A percentile compares a stretch with the other conserved stretches of the same genome.
phyloP scores from a whole-genome alignment of 2,113 vertebrate species.

The Python bivittatus region DNA sequence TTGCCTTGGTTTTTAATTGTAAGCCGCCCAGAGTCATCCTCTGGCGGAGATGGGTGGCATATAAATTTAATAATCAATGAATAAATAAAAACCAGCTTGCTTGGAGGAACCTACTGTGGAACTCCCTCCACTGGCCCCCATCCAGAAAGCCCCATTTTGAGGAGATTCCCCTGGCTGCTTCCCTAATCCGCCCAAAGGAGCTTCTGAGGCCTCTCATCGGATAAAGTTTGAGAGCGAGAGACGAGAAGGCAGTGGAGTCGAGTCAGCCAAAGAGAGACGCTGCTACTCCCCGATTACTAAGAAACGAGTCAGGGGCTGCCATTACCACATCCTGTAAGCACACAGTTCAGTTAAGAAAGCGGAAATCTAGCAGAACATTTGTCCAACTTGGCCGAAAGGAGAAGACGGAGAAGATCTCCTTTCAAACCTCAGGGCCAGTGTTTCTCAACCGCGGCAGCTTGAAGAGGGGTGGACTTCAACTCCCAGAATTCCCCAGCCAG shows the following conservation, averaged over 20 bases:
- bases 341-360: fast-evolving
- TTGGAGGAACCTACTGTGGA: not conserved
- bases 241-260: not conserved
- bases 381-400: fast-evolving
- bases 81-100: no score
- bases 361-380: not conserved
- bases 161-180: not conserved
- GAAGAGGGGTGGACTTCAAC: no score
- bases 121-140: not conserved
- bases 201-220: fast-evolving
- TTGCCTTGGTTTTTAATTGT: no score
- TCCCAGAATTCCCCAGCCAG: no score
- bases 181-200: not conserved
- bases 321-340: conserved; percentile 59
- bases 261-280: not conserved
- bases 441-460: no score
- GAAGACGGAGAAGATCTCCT: not conserved
- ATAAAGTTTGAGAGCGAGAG: fast-evolving
- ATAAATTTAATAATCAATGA: no score
- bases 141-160: not conserved
- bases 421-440: no score
- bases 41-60: no score
- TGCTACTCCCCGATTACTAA: not conserved
- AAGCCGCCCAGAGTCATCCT: no score
- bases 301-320: conserved; percentile 49